Base-by-base conservation (phyloP, 2,113 vertebrate genomes). In the Ctenomys sociabilis region DNA sequence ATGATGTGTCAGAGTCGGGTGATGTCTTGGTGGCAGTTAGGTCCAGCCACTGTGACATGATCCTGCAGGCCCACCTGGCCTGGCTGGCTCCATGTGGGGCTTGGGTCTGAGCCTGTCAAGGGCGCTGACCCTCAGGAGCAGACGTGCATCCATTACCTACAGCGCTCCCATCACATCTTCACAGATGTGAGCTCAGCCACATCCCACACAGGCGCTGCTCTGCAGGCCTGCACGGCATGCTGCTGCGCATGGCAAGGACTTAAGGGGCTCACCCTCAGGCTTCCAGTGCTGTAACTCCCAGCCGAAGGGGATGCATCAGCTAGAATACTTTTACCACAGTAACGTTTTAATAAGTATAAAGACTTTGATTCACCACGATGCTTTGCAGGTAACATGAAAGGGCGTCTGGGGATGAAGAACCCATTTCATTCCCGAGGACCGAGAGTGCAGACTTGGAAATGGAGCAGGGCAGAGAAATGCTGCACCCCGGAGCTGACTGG, bases 371-470 rank as follows among this genome's bases (percentile, higher is more conserved):
- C 26, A 77, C 11, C 37, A 70, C 30, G 8, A 26, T 40, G 28
- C 57, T 64, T 81, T 16, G 45, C 2, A 80, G 45, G 35, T 30
- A 35, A 84, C 11, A 77, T 8, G 19, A 82, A 88, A 91, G 52
- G 61, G 49, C 32, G 81, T 57, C 54, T 4, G 17, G 24, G 49
- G 49, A 21, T 89, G 54, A 85, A 66, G 75, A 28, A 89, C 81
- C 21, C 32, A 40, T 5, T 28, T 43, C 70, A 1, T 32, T 43
- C 3, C 32, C n/a, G n/a, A 89, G 59, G 88, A 72, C 22, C 35
- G n/a, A 8, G 19, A 30, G 17, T 66, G 8, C 7, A 52, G 16
- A 2, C 0, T 0, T 30, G 40, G 22, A 61, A 61, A 24, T 24
- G 21, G 63, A 40, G 3, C 5, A 5, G 17, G 73, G 28, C 30